Conservation (phyloP, 2,888 invertebrate species). For the Zele albiditarsus region DNA sequence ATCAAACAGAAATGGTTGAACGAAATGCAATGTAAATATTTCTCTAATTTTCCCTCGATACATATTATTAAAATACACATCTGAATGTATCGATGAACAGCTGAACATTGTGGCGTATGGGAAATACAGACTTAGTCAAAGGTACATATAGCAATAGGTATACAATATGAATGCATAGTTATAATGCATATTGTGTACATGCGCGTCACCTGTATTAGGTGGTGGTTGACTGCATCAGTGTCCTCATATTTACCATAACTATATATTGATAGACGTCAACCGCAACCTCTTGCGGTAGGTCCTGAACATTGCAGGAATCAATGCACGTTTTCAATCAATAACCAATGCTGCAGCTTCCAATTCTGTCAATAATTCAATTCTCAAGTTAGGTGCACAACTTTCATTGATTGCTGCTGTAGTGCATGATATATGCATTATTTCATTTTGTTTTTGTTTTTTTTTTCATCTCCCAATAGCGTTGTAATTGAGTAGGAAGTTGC, state of each 20-base stretch:
- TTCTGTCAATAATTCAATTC: neutral
- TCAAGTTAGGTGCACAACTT: neutral
- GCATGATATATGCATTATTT: too few species aligned
- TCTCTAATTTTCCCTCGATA: too few species aligned
- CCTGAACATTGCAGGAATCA: constrained; percentile 30
- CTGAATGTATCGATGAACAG: too few species aligned
- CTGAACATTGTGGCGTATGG: too few species aligned
- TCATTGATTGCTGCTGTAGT: neutral
- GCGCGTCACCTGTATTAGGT: constrained; percentile 10
- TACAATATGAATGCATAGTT: neutral
- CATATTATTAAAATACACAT: too few species aligned
- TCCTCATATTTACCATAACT: constrained; percentile 52
- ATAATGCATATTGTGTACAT: constrained; percentile 23
- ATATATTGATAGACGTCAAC: constrained; percentile 53
- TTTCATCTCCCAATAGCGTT: too few species aligned
- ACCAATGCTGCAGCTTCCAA: neutral
- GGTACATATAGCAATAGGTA: too few species aligned
- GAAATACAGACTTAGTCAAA: too few species aligned
- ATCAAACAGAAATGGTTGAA: too few species aligned
- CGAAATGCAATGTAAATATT: too few species aligned
- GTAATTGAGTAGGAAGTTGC: too few species aligned
- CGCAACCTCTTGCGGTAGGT: constrained; percentile 37
- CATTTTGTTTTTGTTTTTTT: too few species aligned
- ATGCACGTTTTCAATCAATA: constrained; percentile 35
- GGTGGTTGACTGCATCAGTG: constrained; percentile 6